phyloP scores from a whole-genome alignment of 2,888 invertebrate genomes.

The Ormia ochracea region DNA sequence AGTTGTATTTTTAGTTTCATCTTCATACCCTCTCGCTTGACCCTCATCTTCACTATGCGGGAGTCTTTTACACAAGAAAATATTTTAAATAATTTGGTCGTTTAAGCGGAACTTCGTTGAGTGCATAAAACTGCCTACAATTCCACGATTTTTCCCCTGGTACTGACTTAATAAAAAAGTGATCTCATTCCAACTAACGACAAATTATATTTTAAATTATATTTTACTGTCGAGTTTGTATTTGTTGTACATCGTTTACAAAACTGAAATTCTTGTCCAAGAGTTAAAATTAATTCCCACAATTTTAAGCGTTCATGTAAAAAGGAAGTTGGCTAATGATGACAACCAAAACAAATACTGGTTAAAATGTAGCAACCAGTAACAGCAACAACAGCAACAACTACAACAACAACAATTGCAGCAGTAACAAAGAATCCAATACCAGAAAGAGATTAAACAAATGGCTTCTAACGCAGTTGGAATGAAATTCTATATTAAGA shows the following conservation, averaged over 20 bases:
- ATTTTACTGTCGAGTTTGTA: conserved; percentile 39
- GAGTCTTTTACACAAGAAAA: no score
- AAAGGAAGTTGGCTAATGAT: conserved; percentile 62
- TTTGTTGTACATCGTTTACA: conserved; percentile 32
- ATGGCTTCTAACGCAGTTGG: conserved; percentile 57
- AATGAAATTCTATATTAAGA: conserved; percentile 56
- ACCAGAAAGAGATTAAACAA: conserved; percentile 53
- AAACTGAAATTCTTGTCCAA: conserved; percentile 49
- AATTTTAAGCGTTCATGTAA: conserved; percentile 60
- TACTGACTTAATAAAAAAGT: not conserved
- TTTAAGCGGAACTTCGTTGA: no score
- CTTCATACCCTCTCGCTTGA: no score
- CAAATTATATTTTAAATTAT: conserved; percentile 35
- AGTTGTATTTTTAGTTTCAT: no score
- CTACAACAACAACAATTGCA: not conserved
- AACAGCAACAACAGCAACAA: not conserved
- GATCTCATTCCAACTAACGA: not conserved
- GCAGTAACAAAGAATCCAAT: conserved; percentile 13
- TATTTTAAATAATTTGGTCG: no score
- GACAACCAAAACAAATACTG: conserved; percentile 61
- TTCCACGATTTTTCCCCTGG: not conserved
- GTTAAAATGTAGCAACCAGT: conserved; percentile 31
- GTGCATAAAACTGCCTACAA: no score
- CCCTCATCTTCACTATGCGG: no score
- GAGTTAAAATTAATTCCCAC: conserved; percentile 59